Base-by-base conservation (phyloP, 2,797 vertebrate species). In the Hydrocynus forskahlii region DNA sequence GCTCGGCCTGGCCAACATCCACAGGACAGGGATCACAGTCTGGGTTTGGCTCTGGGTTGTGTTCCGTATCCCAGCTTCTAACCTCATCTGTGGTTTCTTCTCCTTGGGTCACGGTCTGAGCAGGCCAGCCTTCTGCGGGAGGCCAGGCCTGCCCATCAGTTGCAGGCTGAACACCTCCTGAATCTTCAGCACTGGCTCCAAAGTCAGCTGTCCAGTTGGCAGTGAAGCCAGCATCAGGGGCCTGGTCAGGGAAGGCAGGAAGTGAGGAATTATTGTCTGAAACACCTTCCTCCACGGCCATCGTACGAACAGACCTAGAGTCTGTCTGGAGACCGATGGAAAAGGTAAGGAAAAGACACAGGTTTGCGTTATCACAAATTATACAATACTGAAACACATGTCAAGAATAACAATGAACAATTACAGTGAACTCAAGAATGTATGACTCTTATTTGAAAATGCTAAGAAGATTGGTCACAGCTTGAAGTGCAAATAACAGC, bases 131-230 rank as follows among this genome's bases (percentile, higher is more conserved):
- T 5, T 91, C 90, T 1, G 83, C 85, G 38, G 88, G 87, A 80
- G 88, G 86, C 88, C 91, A 92, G 60, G 89, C 90, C 87, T 91
- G 90, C 19, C 78, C 86, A 68, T 87, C 87, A 70, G 40, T 25
- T 52, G 91, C 91, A 78, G 84, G 87, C 79, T 88, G 89, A 80
- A 59, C 72, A 82, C 67, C 79, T 76, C 25, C 80, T 72, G 72
- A 63, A 80, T 82, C 81, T 55, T 86, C 79, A 52, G 64, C 8
- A 67, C 64, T 67, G 38, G 64, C 64, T n/a, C 94, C 94, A 94
- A 94, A 92, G 87, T 96, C 95, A 86, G 96, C 94, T 21, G 92
- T 94, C 96, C 96, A 96, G 90, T 88, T 90, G 0, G 90, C 89
- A 43, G 88, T 75, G 48, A 93, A 94, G 45, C 91, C 87, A 9